A percentile compares a stretch with the other conserved stretches of the same genome.
These are phyloP conservation scores for Schlechtendalia chinensis DNA, from an alignment of 1,140 invertebrate species.

Conservation along the genomic window DNA sequence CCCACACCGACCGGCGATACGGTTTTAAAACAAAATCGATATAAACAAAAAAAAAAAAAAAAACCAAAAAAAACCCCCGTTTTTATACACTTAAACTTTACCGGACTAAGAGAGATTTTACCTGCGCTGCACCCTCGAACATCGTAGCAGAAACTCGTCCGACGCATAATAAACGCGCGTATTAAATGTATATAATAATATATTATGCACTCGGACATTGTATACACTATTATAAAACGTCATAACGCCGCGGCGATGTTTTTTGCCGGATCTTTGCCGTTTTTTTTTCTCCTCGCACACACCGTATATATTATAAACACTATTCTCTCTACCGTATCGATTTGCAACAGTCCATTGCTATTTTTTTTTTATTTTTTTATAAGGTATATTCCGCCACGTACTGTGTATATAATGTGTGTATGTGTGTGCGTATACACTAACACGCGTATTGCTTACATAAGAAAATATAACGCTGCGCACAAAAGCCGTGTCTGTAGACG, in stretches of 20 bases:
- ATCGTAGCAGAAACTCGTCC: neutral
- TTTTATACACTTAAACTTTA: neutral
- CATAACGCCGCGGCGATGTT: neutral
- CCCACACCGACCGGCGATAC: neutral
- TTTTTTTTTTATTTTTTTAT: too few relatives aligned
- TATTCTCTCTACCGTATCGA: conserved; percentile 5
- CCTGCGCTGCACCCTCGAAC: neutral
- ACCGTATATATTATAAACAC: too few relatives aligned
- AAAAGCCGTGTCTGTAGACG: neutral
- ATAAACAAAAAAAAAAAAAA: neutral
- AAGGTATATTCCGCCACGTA: neutral
- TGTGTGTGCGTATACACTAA: neutral
- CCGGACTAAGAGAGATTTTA: neutral
- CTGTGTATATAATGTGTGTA: neutral
- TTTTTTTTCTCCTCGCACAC: neutral
- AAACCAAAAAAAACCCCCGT: neutral
- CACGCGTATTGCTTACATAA: neutral
- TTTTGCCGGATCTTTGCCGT: neutral
- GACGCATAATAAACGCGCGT: neutral
- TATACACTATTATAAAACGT: neutral
- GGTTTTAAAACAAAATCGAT: conserved; percentile 32
- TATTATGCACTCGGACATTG: neutral
- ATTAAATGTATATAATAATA: neutral
- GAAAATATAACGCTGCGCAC: neutral
- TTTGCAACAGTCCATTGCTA: neutral